A percentile compares a stretch with the other conserved stretches of the same genome.
Evolutionary conservation across 2,113 vertebrate genomes (phyloP).

Genomic region (Tyrannus savana): DNA sequence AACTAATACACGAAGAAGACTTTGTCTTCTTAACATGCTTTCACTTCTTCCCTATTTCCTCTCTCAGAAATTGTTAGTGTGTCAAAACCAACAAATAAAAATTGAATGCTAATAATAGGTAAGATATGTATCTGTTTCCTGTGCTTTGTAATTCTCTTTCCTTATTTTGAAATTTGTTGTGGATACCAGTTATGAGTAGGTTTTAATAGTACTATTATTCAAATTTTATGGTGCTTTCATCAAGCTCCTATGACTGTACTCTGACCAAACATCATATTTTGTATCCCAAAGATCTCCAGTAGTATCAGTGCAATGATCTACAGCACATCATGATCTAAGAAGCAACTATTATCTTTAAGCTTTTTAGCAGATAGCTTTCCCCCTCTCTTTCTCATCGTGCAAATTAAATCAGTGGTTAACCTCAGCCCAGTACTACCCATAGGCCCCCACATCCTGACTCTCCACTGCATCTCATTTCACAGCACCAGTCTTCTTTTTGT

Average conservation of each 20-base stretch:
- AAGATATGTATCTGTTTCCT: not conserved
- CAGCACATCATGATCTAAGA: not conserved
- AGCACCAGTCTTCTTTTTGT: not conserved
- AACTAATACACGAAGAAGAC: not conserved
- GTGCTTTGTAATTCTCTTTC: not conserved
- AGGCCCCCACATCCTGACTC: not conserved
- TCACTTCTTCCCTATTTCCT: not conserved
- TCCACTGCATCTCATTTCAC: not conserved
- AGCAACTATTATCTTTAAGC: not conserved
- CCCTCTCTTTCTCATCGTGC: not conserved
- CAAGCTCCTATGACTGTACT: not conserved
- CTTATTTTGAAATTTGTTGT: not conserved
- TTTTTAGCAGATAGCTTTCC: not conserved
- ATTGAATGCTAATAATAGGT: not conserved
- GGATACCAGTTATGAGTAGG: not conserved
- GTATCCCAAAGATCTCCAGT: not conserved
- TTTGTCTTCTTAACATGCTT: not conserved
- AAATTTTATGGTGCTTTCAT: not conserved
- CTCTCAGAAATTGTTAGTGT: not conserved
- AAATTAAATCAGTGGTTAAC: constrained; percentile 3
- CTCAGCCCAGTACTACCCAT: not conserved
- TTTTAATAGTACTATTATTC: not conserved
- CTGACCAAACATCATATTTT: not conserved
- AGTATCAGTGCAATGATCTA: not conserved
- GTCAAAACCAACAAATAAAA: not conserved